These are phyloP conservation scores for Lysiphlebus fabarum DNA, from an alignment of 1,140 invertebrate genomes.

Conservation along the genomic window DNA sequence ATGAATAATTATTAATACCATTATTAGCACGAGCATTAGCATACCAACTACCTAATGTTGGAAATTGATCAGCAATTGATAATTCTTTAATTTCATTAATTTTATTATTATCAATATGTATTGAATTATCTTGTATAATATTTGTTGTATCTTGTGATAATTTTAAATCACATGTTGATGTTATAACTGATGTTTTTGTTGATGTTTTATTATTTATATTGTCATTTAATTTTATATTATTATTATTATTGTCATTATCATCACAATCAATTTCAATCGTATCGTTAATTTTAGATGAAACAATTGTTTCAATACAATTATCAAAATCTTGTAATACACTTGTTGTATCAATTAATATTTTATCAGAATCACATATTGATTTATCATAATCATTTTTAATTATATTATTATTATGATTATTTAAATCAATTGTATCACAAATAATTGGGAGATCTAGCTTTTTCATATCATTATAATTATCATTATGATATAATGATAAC, in stretches of 20 bases:
- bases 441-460: not conserved
- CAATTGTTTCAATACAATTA: not conserved
- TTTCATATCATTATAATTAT: not conserved
- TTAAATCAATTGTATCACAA: slow-evolving; percentile 9
- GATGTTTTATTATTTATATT: not conserved
- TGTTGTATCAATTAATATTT: slow-evolving; percentile 21
- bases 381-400: no score
- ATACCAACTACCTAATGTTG: slow-evolving; percentile 44
- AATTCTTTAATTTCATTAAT: slow-evolving; percentile 11
- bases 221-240: not conserved
- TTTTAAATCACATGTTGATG: slow-evolving; percentile 5
- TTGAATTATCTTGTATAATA: not conserved
- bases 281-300: not conserved
- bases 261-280: not conserved
- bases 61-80: slow-evolving; percentile 39
- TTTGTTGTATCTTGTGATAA: not conserved
- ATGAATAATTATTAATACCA: no score
- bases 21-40: slow-evolving; percentile 32
- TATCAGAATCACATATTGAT: not conserved
- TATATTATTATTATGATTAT: not conserved
- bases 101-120: not conserved
- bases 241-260: not conserved
- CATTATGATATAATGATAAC: not conserved
- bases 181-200: not conserved
- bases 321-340: slow-evolving; percentile 6